phyloP scores from a whole-genome alignment of 2,797 vertebrate species.

The Macroramphosus scolopax region DNA sequence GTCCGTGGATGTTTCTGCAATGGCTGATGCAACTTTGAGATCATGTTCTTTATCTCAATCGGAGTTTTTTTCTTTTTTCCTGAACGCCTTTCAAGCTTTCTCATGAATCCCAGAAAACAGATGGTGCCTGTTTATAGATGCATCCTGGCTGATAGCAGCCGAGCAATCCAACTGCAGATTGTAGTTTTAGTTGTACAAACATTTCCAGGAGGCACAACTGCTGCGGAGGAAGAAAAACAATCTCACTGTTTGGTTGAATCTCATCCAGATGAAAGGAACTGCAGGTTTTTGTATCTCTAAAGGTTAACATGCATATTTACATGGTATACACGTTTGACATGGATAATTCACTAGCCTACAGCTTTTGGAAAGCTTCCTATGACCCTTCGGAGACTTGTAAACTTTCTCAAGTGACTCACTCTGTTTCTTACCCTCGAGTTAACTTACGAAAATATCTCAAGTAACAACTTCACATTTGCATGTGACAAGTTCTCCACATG shows the following conservation, averaged over 20 bases:
- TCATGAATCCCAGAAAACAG: constrained; percentile 41
- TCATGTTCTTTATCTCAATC: constrained; percentile 26
- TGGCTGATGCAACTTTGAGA: constrained; percentile 19
- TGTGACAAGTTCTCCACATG: too few species aligned
- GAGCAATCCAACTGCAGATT: constrained; percentile 16
- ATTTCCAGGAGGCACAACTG: constrained; percentile 21
- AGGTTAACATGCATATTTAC: too few species aligned
- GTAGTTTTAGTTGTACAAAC: constrained; percentile 24
- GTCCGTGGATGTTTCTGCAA: constrained; percentile 16
- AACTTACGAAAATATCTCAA: too few species aligned
- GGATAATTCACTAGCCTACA: too few species aligned
- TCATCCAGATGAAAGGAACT: too few species aligned
- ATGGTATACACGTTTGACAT: too few species aligned
- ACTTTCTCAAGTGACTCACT: too few species aligned
- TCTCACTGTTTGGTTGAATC: neutral
- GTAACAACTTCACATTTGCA: too few species aligned
- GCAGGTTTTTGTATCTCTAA: too few species aligned
- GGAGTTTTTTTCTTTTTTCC: constrained; percentile 12
- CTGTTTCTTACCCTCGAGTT: too few species aligned
- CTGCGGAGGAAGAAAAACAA: neutral
- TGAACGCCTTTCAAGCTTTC: constrained; percentile 25
- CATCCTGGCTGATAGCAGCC: constrained; percentile 17
- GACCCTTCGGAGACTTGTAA: too few species aligned
- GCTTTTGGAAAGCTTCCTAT: too few species aligned
- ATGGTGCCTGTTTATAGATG: constrained; percentile 33